These are phyloP conservation scores for Indri indri DNA, from an alignment of 2,113 vertebrate species.

Conservation along the genomic window DNA sequence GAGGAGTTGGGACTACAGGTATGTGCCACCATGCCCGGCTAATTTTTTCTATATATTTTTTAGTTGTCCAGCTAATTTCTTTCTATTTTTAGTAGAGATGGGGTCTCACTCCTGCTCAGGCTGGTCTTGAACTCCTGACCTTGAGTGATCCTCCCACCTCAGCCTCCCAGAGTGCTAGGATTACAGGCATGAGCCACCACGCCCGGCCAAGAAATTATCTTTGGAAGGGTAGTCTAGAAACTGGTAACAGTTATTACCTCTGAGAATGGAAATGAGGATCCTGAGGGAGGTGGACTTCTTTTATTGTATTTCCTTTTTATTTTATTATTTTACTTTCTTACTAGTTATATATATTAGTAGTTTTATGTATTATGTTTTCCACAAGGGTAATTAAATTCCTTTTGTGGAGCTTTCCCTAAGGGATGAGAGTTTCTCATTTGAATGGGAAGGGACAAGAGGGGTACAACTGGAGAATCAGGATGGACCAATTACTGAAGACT, in stretches of 20 bases:
- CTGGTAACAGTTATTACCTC: not conserved
- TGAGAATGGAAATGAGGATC: not conserved
- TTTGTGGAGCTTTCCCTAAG: not conserved
- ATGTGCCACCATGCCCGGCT: too few relatives aligned
- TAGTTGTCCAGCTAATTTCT: too few relatives aligned
- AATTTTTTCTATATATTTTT: too few relatives aligned
- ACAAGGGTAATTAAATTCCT: not conserved
- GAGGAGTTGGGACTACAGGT: too few relatives aligned
- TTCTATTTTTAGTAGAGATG: too few relatives aligned
- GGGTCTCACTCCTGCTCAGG: too few relatives aligned
- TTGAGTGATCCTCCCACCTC: too few relatives aligned
- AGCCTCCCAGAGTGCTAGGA: too few relatives aligned
- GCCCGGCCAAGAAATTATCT: too few relatives aligned
- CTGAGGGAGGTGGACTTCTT: not conserved
- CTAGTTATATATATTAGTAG: not conserved
- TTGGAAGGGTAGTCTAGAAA: not conserved
- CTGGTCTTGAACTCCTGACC: too few relatives aligned
- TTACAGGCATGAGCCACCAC: too few relatives aligned
- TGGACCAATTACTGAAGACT: not conserved
- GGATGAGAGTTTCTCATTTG: not conserved
- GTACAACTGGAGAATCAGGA: not conserved
- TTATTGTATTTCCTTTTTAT: conserved; percentile 13
- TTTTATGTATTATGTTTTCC: not conserved
- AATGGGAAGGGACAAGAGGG: not conserved
- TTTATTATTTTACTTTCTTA: conserved; percentile 31